These are phyloP conservation scores for Mohoua ochrocephala DNA, from an alignment of 2,113 vertebrate genomes.

Conservation along the genomic window DNA sequence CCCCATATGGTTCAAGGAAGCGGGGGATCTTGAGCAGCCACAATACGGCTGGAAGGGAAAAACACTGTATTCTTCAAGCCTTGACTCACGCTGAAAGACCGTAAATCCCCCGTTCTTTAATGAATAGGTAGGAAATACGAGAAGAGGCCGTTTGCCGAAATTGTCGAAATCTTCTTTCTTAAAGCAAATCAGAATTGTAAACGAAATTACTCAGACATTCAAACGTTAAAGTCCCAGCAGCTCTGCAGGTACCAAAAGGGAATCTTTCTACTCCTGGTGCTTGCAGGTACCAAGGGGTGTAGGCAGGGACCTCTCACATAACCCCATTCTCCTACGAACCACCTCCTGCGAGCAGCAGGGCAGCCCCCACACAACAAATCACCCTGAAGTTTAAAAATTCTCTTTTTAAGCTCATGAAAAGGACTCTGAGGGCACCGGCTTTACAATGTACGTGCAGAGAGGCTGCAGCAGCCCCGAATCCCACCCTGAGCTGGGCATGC, in stretches of 20 bases:
- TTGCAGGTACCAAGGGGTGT: not conserved
- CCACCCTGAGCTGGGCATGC: not conserved
- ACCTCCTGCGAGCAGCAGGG: rapidly evolving
- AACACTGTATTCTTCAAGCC: not conserved
- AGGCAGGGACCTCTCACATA: rapidly evolving
- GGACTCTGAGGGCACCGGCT: rapidly evolving
- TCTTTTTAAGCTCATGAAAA: not conserved
- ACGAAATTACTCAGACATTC: not conserved
- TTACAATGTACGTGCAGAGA: rapidly evolving
- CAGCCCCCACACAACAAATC: not conserved
- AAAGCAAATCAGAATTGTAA: not conserved
- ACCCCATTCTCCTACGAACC: not conserved
- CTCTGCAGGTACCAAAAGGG: not conserved
- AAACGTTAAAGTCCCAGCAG: not conserved
- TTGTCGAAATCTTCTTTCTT: not conserved
- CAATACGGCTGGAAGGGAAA: not conserved
- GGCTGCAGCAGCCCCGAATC: not conserved
- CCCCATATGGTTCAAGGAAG: constrained; percentile 19
- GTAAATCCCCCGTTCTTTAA: not conserved
- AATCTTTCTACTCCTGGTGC: not conserved
- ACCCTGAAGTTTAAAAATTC: not conserved
- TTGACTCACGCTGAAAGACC: not conserved
- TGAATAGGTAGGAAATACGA: not conserved
- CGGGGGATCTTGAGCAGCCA: not conserved
- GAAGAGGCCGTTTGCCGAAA: not conserved